Evolutionary conservation across 2,888 invertebrate genomes (phyloP).

Genomic region (Piscicola geometra): DNA sequence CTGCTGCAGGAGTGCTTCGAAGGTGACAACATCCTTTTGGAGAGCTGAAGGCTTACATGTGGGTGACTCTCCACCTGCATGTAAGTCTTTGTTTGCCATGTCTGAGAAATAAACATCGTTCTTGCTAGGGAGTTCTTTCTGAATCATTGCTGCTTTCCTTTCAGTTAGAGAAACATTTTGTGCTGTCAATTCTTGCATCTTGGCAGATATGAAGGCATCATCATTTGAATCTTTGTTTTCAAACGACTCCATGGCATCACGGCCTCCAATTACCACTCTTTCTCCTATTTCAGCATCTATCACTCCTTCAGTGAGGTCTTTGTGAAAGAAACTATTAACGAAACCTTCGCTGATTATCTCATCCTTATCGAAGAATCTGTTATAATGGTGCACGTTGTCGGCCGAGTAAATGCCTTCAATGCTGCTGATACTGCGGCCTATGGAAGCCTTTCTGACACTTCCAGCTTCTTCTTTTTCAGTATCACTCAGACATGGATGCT

Average conservation of each 20-base stretch:
- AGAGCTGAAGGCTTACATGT: background rate
- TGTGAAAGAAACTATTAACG: background rate
- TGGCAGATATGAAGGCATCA: too few relatives aligned
- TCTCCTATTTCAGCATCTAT: background rate
- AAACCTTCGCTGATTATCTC: constrained; percentile 3
- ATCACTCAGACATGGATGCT: background rate
- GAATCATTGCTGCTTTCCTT: too few relatives aligned
- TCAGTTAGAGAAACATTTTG: too few relatives aligned
- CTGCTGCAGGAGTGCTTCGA: background rate
- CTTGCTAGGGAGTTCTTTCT: background rate
- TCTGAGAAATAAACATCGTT: background rate
- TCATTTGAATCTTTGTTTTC: too few relatives aligned
- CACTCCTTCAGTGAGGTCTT: background rate
- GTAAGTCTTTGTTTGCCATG: background rate
- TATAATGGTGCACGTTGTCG: constrained; percentile 7
- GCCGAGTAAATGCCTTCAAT: background rate
- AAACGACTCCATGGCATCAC: background rate
- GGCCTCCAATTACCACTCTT: background rate
- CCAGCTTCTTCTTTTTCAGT: background rate
- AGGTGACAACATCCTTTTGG: background rate
- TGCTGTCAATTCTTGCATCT: too few relatives aligned
- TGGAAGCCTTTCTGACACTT: background rate
- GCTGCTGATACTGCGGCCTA: background rate
- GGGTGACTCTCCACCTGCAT: too few relatives aligned
- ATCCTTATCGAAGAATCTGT: background rate